Percentiles rank a stretch among this genome's conserved stretches.
Conservation (phyloP, 2,888 invertebrate species). For the Siphlonurus alternatus region DNA sequence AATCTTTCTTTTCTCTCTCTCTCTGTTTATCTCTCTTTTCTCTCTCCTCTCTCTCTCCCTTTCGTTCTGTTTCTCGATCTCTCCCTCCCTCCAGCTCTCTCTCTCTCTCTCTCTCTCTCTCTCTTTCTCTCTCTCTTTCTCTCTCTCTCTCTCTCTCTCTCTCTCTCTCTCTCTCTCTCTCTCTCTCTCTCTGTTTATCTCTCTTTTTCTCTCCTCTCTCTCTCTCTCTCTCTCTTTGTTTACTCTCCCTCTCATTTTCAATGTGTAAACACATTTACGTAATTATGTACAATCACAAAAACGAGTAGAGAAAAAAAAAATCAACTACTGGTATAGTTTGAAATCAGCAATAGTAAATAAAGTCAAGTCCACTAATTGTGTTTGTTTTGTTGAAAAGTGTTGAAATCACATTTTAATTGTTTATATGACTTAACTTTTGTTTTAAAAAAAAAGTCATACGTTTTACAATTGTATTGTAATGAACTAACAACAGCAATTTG, state of each 20-base stretch:
- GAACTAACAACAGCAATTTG: too few relatives aligned
- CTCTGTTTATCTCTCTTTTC: not conserved
- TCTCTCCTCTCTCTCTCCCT: not conserved
- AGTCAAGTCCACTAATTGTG: too few relatives aligned
- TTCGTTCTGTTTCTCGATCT: not conserved
- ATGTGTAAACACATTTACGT: not conserved
- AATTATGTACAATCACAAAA: too few relatives aligned
- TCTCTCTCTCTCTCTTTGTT: not conserved
- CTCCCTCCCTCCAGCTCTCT: not conserved
- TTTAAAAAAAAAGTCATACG: too few relatives aligned
- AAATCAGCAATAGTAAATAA: too few relatives aligned
- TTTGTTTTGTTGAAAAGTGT: too few relatives aligned
- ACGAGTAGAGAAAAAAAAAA: too few relatives aligned
- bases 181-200: not conserved
- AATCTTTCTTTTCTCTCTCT: too few relatives aligned
- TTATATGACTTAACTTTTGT: too few relatives aligned
- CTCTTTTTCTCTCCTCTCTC: not conserved
- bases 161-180: not conserved
- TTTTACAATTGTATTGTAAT: too few relatives aligned
- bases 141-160: slow-evolving; percentile 1
- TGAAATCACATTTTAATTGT: too few relatives aligned
- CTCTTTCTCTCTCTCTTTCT: not conserved
- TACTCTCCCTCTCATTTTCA: not conserved
- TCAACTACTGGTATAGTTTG: too few relatives aligned
- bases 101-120: not conserved